Percentiles rank a stretch among this genome's conserved stretches.
phyloP scores from a whole-genome alignment of 2,113 vertebrate genomes.

The Ptychochromis oligacanthus region DNA sequence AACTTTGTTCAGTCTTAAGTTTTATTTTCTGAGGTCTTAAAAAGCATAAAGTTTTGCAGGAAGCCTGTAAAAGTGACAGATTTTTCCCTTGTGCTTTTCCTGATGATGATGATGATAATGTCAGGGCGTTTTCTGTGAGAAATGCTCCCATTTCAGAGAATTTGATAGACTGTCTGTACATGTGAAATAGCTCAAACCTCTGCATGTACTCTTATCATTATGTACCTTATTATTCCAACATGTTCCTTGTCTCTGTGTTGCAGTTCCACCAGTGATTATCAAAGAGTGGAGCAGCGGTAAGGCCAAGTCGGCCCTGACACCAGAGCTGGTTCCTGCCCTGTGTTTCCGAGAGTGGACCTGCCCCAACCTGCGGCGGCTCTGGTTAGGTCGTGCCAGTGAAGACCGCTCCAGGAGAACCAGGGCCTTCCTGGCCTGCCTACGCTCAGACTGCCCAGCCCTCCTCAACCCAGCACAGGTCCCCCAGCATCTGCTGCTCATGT shows the following conservation, averaged over 20 bases:
- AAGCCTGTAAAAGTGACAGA: no score
- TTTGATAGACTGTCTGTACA: neutral
- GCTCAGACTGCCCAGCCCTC: slow-evolving; percentile 91
- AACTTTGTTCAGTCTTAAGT: no score
- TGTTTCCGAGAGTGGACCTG: slow-evolving; percentile 95
- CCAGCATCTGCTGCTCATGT: slow-evolving; percentile 93
- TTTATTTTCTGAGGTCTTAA: no score
- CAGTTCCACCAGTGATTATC: slow-evolving; percentile 91
- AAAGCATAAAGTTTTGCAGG: no score
- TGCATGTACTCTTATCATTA: neutral
- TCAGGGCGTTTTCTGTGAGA: no score
- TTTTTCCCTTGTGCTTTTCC: no score
- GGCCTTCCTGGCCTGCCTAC: slow-evolving; percentile 91
- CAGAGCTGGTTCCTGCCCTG: slow-evolving; percentile 89
- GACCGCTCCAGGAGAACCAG: slow-evolving; percentile 91
- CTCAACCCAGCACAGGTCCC: slow-evolving; percentile 91
- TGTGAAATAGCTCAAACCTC: neutral
- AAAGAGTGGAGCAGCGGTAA: slow-evolving; percentile 95
- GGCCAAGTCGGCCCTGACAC: slow-evolving; percentile 91
- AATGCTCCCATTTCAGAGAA: accelerated
- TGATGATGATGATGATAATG: no score
- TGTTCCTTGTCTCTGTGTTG: slow-evolving; percentile 37
- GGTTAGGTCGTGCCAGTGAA: slow-evolving; percentile 91
- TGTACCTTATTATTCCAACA: neutral
- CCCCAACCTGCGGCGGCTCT: slow-evolving; percentile 90